Percentiles rank a stretch among this genome's conserved stretches.
Conservation (phyloP, 1,140 invertebrate species). For the Nymphalis io region DNA sequence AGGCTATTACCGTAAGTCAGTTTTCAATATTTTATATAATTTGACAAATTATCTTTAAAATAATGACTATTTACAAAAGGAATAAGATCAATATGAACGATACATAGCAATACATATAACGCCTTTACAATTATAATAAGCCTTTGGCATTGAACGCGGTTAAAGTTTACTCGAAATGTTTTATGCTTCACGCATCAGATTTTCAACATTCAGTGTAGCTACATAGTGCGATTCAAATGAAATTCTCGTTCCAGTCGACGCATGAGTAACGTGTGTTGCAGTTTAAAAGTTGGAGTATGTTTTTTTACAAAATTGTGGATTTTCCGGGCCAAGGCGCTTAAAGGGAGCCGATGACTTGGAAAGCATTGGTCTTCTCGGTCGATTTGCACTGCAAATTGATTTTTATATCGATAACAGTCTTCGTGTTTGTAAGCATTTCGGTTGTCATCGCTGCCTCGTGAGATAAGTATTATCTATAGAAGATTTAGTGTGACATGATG, state of each 20-base stretch:
- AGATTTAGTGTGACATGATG: neutral
- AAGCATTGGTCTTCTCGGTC: constrained; percentile 71
- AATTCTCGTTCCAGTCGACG: constrained; percentile 43
- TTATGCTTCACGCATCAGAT: constrained; percentile 29
- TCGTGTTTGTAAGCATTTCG: constrained; percentile 51
- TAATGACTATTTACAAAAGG: no score
- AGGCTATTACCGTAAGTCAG: no score
- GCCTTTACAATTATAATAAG: constrained; percentile 19
- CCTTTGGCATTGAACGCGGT: constrained; percentile 16
- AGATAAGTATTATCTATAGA: constrained; percentile 20
- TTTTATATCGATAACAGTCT: constrained; percentile 61
- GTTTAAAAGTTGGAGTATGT: constrained; percentile 58
- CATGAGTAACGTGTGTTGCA: constrained; percentile 46
- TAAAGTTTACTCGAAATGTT: constrained; percentile 23
- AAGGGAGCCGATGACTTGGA: constrained; percentile 71
- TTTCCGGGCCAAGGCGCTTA: constrained; percentile 67
- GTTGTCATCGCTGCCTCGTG: constrained; percentile 47
- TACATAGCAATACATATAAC: constrained; percentile 9
- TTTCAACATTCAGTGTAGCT: constrained; percentile 22
- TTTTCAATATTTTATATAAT: no score
- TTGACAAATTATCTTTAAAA: no score
- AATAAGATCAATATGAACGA: neutral
- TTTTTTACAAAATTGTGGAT: constrained; percentile 60
- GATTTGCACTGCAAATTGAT: constrained; percentile 77
- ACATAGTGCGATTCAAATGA: constrained; percentile 34